Evolutionary conservation across 2,888 invertebrate species (phyloP).

Genomic region (Lasioglossum malachurum): DNA sequence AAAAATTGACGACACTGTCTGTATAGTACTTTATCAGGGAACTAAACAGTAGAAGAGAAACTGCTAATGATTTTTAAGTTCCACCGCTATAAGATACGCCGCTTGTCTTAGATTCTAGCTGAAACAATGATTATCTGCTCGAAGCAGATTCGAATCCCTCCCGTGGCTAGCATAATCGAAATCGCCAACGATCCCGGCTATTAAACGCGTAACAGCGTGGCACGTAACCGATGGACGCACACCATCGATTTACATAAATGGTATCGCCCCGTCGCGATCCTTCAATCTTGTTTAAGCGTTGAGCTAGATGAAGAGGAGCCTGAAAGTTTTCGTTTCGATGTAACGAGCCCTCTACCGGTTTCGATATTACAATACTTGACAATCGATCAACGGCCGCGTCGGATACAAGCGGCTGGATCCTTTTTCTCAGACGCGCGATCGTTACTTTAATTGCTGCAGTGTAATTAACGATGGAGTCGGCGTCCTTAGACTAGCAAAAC

Average conservation of each 20-base stretch:
- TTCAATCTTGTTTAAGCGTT: constrained; percentile 22
- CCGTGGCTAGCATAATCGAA: constrained; percentile 27
- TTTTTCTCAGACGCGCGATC: background rate
- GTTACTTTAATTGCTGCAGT: constrained; percentile 43
- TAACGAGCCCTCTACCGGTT: background rate
- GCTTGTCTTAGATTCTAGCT: background rate
- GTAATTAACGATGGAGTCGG: constrained; percentile 41
- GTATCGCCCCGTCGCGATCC: constrained; percentile 8
- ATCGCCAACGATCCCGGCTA: constrained; percentile 13
- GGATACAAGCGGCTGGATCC: background rate
- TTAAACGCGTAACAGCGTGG: constrained; percentile 20
- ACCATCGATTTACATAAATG: constrained; percentile 52
- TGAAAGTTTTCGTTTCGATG: constrained; percentile 10
- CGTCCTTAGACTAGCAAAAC: constrained; percentile 19
- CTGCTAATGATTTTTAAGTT: background rate
- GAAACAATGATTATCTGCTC: background rate
- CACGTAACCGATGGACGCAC: constrained; percentile 16
- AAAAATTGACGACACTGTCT: no score
- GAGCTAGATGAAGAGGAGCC: background rate
- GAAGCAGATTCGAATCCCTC: background rate
- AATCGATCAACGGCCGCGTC: constrained; percentile 14
- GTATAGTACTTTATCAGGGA: no score
- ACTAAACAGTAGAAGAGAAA: no score
- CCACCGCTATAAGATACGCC: background rate
- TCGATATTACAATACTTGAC: constrained; percentile 1